These are phyloP conservation scores for Micromys minutus DNA, from an alignment of 2,113 vertebrate species.

Conservation along the genomic window DNA sequence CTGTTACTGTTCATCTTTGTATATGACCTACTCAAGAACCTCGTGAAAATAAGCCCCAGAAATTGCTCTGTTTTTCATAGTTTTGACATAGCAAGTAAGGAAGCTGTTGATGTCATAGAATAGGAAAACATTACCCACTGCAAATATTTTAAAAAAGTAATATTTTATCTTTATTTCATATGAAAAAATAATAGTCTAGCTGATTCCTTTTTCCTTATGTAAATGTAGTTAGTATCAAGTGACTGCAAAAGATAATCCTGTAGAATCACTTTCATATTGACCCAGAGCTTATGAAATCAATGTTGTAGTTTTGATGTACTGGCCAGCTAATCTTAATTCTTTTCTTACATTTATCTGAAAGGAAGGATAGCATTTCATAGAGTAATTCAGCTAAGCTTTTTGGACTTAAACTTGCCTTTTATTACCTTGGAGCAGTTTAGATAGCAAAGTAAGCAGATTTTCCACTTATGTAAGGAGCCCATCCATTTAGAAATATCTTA, in stretches of 20 bases:
- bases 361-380: constrained; percentile 32
- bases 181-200: constrained; percentile 26
- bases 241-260: background rate
- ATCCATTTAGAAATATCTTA: constrained; percentile 42
- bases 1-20: background rate
- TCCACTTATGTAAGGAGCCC: background rate
- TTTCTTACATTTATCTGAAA: constrained; percentile 40
- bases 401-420: constrained; percentile 32
- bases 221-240: constrained; percentile 41
- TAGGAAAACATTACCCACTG: background rate
- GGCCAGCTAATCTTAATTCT: constrained; percentile 47
- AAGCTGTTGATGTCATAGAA: constrained; percentile 2
- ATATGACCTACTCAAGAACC: background rate
- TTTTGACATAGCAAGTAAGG: constrained; percentile 27
- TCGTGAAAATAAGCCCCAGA: background rate
- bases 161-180: background rate
- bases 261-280: constrained; percentile 14
- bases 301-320: constrained; percentile 47
- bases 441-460: background rate
- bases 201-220: constrained; percentile 36
- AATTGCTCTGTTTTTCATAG: constrained; percentile 16
- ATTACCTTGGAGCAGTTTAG: constrained; percentile 21
- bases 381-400: constrained; percentile 40
- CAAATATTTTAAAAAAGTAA: constrained; percentile 30
- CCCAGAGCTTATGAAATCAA: background rate